Base-by-base conservation (phyloP, 2,888 invertebrate species). In the Microplitis manilae region DNA sequence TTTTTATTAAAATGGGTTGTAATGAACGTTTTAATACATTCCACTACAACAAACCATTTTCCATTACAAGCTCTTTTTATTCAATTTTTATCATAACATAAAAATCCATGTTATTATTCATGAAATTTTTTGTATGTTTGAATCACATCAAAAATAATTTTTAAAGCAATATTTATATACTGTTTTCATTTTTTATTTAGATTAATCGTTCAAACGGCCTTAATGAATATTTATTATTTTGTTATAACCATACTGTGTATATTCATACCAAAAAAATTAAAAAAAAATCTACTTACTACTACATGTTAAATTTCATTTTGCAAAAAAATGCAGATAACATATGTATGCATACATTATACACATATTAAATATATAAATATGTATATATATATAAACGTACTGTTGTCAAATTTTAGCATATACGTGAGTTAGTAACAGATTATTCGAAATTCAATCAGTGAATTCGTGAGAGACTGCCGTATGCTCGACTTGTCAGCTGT, bases 401-500 rank as follows among this genome's bases (percentile, higher is more conserved):
- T 30, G 38, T 30, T 9, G 17, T 65, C 13, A 65, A 30, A 30
- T 30, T 65, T 65, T 65, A 38, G 13, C 65, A 65, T 65, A 65
- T 38, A 50, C 38, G 72, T 41, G 40, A 64, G 15, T 72, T 30
- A 41, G 62, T 5, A 60, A 73, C 73, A 64, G 59, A 74, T 64
- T 64, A 69, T 60, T 69, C 69, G 73, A 74, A 77, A 70, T 77
- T 77, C 73, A 74, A 77, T 77, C 73, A 70, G 69, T 15, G 68
- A 72, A 73, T 64, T 69, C 69, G 60, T 72, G 73, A 17, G 61
- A 73, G 40, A 61, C 59, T 65, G 65, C 64, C 68, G 68, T 61
- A 67, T 76, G 76, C 76, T 74, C 71, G 69, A 69, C 65, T 73
- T 73, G 73, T 70, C 77, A 77, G 73, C 77, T 73, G 68, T 73